A percentile compares a stretch with the other conserved stretches of the same genome.
Evolutionary conservation across 1,140 invertebrate genomes (phyloP).

Genomic region (Heliconius hermathena): DNA sequence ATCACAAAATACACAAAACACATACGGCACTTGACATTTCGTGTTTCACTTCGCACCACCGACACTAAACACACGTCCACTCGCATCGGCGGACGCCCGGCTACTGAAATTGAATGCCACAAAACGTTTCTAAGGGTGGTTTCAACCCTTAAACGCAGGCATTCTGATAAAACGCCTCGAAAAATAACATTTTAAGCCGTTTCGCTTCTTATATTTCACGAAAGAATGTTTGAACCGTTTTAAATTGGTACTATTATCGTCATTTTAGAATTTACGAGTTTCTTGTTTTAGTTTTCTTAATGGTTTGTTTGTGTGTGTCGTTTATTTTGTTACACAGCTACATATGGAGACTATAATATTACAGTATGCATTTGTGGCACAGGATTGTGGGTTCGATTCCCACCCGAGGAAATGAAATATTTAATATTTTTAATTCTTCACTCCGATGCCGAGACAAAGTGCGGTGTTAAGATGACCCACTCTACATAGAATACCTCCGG

Average conservation of each 20-base stretch:
- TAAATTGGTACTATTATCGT: neutral
- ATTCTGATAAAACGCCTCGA: neutral
- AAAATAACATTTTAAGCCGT: neutral
- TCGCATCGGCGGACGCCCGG: conserved; percentile 57
- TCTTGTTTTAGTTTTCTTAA: neutral
- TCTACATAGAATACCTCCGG: no score
- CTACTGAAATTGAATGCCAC: conserved; percentile 54
- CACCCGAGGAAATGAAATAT: no score
- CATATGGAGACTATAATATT: neutral
- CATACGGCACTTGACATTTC: conserved; percentile 40
- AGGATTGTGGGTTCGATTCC: no score
- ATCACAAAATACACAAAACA: conserved; percentile 41
- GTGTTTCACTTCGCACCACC: conserved; percentile 50
- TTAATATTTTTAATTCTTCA: no score
- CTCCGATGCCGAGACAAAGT: no score
- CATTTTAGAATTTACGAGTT: neutral
- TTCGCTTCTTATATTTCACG: neutral
- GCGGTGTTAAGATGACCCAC: no score
- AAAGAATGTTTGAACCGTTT: neutral
- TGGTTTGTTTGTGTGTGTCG: neutral
- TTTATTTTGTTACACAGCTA: neutral
- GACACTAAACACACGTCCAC: conserved; percentile 52
- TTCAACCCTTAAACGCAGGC: conserved; percentile 24
- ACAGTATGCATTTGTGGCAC: no score
- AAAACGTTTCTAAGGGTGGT: conserved; percentile 32